Evolutionary conservation across 2,113 vertebrate genomes (phyloP).

Genomic region (Sminthopsis crassicaudata): DNA sequence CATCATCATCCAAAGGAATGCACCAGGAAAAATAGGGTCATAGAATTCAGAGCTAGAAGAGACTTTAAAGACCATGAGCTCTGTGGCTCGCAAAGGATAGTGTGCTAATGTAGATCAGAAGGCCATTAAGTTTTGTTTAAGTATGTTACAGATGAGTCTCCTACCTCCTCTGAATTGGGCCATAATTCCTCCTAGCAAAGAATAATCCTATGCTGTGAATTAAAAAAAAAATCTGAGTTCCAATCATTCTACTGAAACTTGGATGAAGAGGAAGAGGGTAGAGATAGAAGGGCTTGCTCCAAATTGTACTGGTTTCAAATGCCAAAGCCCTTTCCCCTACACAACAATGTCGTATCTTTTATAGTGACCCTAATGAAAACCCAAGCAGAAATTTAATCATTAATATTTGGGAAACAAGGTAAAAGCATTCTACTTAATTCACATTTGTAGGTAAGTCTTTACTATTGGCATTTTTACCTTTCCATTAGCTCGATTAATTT

Average conservation of each 20-base stretch:
- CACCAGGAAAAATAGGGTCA: neutral
- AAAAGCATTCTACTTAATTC: neutral
- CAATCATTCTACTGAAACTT: neutral
- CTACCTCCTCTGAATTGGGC: neutral
- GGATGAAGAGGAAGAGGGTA: neutral
- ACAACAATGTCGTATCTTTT: neutral
- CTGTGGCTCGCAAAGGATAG: neutral
- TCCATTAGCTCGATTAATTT: constrained; percentile 98
- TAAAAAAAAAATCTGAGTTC: neutral
- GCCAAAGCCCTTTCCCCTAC: neutral
- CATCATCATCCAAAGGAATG: neutral
- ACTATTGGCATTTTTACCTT: constrained; percentile 87
- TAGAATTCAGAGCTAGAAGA: neutral
- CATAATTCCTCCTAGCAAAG: neutral
- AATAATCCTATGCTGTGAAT: neutral
- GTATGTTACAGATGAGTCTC: neutral
- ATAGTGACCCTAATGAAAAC: neutral
- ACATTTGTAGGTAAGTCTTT: neutral
- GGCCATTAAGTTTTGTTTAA: neutral
- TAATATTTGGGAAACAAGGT: constrained; percentile 20
- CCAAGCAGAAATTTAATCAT: neutral
- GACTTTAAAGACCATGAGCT: neutral
- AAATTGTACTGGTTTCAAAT: neutral
- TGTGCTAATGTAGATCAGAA: neutral
- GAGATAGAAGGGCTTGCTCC: neutral